Percentiles rank a stretch among this genome's conserved stretches.
phyloP scores from a whole-genome alignment of 2,113 vertebrate species.

The Ceyx margarethae region DNA sequence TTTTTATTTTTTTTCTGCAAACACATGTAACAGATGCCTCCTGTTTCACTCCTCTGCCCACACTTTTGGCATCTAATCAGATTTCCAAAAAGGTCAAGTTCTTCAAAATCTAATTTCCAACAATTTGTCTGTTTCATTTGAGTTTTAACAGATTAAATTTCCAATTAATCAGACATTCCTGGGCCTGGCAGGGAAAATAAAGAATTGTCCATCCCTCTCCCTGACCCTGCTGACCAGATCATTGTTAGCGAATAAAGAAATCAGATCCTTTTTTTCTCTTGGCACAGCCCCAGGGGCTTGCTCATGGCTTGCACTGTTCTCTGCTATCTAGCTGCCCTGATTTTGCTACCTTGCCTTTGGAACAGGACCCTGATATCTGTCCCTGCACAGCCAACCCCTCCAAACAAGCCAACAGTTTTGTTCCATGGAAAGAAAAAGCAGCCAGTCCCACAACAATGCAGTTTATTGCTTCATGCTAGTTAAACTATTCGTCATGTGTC shows the following conservation, averaged over 20 bases:
- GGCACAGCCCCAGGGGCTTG: not conserved
- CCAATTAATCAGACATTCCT: constrained; percentile 23
- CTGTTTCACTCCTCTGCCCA: constrained; percentile 34
- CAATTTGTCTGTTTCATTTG: constrained; percentile 34
- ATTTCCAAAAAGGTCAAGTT: constrained; percentile 39
- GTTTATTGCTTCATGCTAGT: not conserved
- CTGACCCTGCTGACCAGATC: not conserved
- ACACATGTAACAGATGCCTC: not conserved
- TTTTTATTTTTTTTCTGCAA: not conserved
- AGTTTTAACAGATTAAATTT: constrained; percentile 32
- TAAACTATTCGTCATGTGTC: constrained; percentile 32
- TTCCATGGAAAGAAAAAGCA: constrained; percentile 51
- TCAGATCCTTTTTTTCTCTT: not conserved
- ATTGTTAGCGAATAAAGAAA: not conserved
- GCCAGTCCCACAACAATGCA: constrained; percentile 15
- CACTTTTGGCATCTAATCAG: constrained; percentile 21
- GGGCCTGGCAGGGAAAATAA: constrained; percentile 23
- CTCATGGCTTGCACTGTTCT: not conserved
- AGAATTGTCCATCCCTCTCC: not conserved
- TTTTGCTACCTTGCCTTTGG: constrained; percentile 44
- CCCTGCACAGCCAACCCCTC: not conserved
- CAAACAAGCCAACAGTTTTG: constrained; percentile 2
- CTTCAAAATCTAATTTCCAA: constrained; percentile 26
- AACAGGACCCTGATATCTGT: not conserved
- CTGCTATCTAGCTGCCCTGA: not conserved